Evolutionary conservation across 2,113 vertebrate genomes (phyloP), one percentile per base, ranked within the genome.

Genomic region (Cardinalis cardinalis): DNA sequence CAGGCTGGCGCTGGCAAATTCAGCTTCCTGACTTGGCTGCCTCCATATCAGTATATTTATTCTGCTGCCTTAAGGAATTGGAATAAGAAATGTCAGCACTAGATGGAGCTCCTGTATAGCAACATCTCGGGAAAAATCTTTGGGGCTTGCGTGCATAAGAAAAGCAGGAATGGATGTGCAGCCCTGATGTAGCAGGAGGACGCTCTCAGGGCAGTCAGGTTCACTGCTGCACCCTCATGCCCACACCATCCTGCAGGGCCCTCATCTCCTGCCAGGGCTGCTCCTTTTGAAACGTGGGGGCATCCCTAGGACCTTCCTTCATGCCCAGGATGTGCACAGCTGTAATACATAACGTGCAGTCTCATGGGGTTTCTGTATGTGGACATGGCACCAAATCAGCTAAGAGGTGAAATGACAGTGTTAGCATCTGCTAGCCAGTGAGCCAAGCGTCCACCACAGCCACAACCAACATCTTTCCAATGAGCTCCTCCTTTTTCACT

Each of bases 41-140:
- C 25, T 64, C 56, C 7, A 0, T 8, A 32, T 6, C 34, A 9
- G 12, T 9, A 0, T 10, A 36, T 65, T 75, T 75, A 58, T 73
- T 18, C 55, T 32, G 31, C 28, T 0, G 2, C 51, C 11, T 48
- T 20, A n/a, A 29, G 34, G 31, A 82, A 36, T 20, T 1, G 8
- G 38, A 88, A 6, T 48, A 60, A 75, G 49, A 58, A 70, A 70
- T 55, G 28, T 55, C 59, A 87, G 70, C 93, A 68, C 92, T 93
- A 95, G 94, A 79, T 95, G 90, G 93, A 92, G 92, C 95, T 94
- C 90, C 84, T 52, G 43, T n/a, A 93, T 81, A 95, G 84, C 70
- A 85, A 14, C 85, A 84, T 43, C 34, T 74, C 58, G 3, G 64
- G 43, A 91, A 71, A 68, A 68, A 24, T 20, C 70, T 25, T 13